A percentile compares a stretch with the other conserved stretches of the same genome.
These are phyloP conservation scores for Tapera naevia DNA, from an alignment of 2,797 vertebrate genomes.

Conservation along the genomic window DNA sequence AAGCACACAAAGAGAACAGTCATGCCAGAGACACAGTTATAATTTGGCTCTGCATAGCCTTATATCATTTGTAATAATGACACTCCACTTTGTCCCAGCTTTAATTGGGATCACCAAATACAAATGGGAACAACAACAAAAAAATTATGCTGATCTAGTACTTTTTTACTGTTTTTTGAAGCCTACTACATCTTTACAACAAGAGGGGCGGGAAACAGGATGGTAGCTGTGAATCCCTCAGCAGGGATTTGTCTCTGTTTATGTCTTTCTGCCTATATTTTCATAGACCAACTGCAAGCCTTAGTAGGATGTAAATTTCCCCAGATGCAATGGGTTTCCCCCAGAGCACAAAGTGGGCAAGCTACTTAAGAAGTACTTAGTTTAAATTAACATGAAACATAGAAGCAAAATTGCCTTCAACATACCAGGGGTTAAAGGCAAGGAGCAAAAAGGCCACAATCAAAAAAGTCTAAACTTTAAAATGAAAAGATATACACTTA, in stretches of 20 bases:
- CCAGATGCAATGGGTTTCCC: background rate
- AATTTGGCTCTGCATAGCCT: background rate
- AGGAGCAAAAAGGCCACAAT: background rate
- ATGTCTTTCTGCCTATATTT: background rate
- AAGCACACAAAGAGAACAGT: background rate
- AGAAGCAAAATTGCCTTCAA: background rate
- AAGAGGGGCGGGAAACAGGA: background rate
- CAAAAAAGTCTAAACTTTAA: background rate
- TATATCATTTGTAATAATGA: background rate
- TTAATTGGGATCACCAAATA: background rate
- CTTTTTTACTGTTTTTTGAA: background rate
- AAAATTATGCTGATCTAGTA: background rate
- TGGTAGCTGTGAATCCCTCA: background rate
- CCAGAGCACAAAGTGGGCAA: background rate
- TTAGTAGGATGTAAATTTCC: background rate
- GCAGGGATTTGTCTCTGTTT: background rate
- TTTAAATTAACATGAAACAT: background rate
- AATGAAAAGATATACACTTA: background rate
- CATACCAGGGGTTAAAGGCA: fast-evolving
- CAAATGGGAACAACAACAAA: background rate
- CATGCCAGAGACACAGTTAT: background rate
- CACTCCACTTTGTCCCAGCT: background rate
- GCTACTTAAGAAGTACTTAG: background rate
- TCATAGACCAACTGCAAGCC: background rate
- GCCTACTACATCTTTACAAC: background rate